phyloP scores from a whole-genome alignment of 2,113 vertebrate species.

The Bucco capensis region DNA sequence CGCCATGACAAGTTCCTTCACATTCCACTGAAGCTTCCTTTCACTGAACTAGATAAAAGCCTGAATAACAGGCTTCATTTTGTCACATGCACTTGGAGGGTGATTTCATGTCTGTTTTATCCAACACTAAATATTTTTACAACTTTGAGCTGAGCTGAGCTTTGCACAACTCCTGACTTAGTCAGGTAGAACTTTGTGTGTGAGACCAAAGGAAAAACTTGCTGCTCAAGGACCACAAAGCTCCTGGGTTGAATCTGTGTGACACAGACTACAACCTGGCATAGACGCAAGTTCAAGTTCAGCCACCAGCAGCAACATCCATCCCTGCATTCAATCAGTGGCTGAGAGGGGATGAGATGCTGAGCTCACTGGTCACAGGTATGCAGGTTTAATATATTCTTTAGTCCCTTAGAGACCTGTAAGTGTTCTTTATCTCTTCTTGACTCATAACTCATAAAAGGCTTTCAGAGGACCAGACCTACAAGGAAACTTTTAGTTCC shows the following conservation, averaged over 20 bases:
- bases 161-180: background rate
- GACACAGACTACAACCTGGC: fast-evolving
- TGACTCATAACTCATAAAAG: background rate
- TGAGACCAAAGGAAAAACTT: background rate
- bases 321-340: background rate
- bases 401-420: background rate
- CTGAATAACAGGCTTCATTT: background rate
- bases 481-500: background rate
- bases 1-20: background rate
- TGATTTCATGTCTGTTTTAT: background rate
- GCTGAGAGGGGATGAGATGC: too few species aligned
- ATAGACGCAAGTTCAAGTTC: background rate
- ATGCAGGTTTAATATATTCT: background rate
- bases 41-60: background rate
- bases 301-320: fast-evolving
- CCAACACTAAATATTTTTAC: background rate
- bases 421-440: background rate
- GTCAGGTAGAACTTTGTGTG: fast-evolving
- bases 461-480: background rate
- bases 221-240: fast-evolving
- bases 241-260: background rate
- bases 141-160: background rate
- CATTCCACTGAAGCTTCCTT: background rate
- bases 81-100: background rate
- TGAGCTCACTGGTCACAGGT: background rate